A percentile compares a stretch with the other conserved stretches of the same genome.
Conservation (phyloP, 2,888 invertebrate genomes). For the Dendrolimus houi region DNA sequence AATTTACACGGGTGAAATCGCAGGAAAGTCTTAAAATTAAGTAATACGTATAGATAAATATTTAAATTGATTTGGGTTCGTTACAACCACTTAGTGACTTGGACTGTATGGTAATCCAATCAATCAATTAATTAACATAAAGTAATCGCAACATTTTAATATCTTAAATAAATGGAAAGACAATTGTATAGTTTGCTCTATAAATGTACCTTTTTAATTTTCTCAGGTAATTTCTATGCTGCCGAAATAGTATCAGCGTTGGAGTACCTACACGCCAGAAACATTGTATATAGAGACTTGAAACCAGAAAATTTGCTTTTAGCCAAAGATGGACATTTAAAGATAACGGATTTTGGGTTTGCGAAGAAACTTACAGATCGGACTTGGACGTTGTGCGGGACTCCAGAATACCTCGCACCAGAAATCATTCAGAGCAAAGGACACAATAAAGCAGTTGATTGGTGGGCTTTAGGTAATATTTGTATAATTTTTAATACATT, state of each 20-base stretch:
- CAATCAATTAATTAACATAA: too few species aligned
- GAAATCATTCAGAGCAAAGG: slow-evolving; percentile 99
- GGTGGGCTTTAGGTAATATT: slow-evolving; percentile 95
- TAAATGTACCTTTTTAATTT: slow-evolving; percentile 3
- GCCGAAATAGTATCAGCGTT: slow-evolving; percentile 95
- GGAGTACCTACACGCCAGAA: slow-evolving; percentile 93
- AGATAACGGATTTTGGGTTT: slow-evolving; percentile 98
- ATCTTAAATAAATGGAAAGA: too few species aligned
- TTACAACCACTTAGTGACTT: too few species aligned
- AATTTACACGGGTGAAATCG: too few species aligned
- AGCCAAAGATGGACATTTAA: slow-evolving; percentile 95
- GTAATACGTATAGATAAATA: too few species aligned
- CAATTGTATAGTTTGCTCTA: too few species aligned
- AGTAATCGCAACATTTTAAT: too few species aligned
- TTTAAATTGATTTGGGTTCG: too few species aligned
- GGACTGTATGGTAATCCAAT: too few species aligned
- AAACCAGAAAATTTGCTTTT: slow-evolving; percentile 97
- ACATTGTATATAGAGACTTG: slow-evolving; percentile 91
- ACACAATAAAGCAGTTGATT: slow-evolving; percentile 98
- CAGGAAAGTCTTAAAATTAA: too few species aligned
- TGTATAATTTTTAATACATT: background rate
- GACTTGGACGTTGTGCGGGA: slow-evolving; percentile 97
- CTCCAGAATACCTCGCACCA: slow-evolving; percentile 97
- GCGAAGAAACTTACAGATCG: slow-evolving; percentile 96
- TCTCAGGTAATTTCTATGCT: slow-evolving; percentile 91